These are phyloP conservation scores for Laothoe populi DNA, from an alignment of 2,888 invertebrate species.

Conservation along the genomic window DNA sequence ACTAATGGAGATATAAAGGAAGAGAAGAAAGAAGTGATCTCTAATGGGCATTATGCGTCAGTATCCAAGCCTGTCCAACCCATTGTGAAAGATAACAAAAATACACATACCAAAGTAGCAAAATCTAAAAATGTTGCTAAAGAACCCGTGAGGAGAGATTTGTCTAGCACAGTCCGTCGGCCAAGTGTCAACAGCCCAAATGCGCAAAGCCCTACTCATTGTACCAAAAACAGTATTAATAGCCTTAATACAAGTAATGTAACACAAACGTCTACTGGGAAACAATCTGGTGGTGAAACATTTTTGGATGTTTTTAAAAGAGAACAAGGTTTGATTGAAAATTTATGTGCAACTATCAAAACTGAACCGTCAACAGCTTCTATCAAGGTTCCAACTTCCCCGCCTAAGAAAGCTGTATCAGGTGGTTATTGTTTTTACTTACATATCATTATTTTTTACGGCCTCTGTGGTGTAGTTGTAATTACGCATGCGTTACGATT, in stretches of 20 bases:
- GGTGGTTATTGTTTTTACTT: slow-evolving; percentile 45
- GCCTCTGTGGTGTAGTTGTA: not conserved
- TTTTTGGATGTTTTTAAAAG: slow-evolving; percentile 80
- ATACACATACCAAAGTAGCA: slow-evolving; percentile 64
- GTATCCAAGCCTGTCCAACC: slow-evolving; percentile 38
- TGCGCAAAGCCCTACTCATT: slow-evolving; percentile 49
- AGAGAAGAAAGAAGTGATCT: slow-evolving; percentile 57
- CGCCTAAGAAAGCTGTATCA: slow-evolving; percentile 60
- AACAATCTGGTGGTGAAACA: slow-evolving; percentile 60
- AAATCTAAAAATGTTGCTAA: slow-evolving; percentile 62
- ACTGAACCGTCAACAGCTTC: slow-evolving; percentile 49
- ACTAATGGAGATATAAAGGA: slow-evolving; percentile 69
- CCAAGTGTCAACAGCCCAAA: slow-evolving; percentile 61
- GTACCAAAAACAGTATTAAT: slow-evolving; percentile 71
- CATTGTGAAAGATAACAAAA: slow-evolving; percentile 57
- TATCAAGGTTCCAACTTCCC: slow-evolving; percentile 55
- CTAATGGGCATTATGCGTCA: slow-evolving; percentile 68
- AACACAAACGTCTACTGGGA: slow-evolving; percentile 48
- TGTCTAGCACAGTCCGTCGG: slow-evolving; percentile 50
- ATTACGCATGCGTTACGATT: too few species aligned
- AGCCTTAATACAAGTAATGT: slow-evolving; percentile 61
- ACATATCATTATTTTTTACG: slow-evolving; percentile 16
- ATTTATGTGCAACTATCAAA: slow-evolving; percentile 52
- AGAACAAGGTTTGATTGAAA: slow-evolving; percentile 70
- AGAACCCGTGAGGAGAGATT: slow-evolving; percentile 52